Base-by-base conservation (phyloP, 2,888 invertebrate species). In the Orthonychiurus folsomi region DNA sequence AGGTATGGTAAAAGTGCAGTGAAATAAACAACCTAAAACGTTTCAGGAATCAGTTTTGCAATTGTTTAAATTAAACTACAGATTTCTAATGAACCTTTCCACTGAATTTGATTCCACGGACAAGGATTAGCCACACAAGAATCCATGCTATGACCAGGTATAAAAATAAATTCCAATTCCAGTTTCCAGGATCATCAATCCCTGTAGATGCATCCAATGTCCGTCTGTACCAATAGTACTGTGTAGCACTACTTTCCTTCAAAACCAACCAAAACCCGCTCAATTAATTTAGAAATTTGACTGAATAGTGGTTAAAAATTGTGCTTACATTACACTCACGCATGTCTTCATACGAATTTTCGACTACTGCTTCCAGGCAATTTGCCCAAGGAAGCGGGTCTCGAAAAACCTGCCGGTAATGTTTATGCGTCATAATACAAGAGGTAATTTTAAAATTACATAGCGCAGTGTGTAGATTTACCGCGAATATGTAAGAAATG, bases 1-100 rank as follows among this genome's bases (percentile, higher is more conserved):
- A 92, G 85, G 77, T 93, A 93, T 0, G 94, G 94, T 77, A 94
- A 93, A 1, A 95, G 80, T 0, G 96, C 94, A 0, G 96, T 97
- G 76, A 97, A 91, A 79, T 95, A 97, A 12, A 96, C 66, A 1
- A 66, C 37, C 56, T 56, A 56, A 25, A 26, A 28, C 9, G n/a
- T n/a, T n/a, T 28, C 56, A 12, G 9, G 20, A 25, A 3, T 3
- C 18, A 18, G 21, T 21, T 20, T 2, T 28, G 18, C n/a, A 25
- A 37, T 20, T 20, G 24, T n/a, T 56, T 27, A 21, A 21, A 20
- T 20, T 28, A n/a, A 23, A 5, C 24, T 56, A 37, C n/a, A n/a
- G n/a, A n/a, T n/a, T n/a, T n/a, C n/a, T n/a, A n/a, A n/a, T n/a
- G n/a, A n/a, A n/a, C 28, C 23, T 60, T 60, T 52, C 60, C 60